Percentiles rank a stretch among this genome's conserved stretches.
Evolutionary conservation across 2,888 invertebrate genomes (phyloP).

Genomic region (Drosophila gaucha): DNA sequence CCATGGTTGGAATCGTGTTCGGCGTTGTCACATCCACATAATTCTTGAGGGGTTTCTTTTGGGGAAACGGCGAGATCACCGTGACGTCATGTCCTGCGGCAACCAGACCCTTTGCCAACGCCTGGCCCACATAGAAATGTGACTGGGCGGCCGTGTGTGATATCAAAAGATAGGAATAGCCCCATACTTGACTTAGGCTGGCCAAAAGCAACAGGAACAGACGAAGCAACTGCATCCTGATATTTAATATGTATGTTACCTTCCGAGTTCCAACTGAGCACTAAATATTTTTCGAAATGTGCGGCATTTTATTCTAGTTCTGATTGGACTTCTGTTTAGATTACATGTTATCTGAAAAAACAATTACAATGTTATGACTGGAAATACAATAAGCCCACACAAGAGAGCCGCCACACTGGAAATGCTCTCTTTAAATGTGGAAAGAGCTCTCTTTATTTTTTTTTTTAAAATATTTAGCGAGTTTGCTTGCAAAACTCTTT

Average conservation of each 20-base stretch:
- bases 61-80: slow-evolving; percentile 78
- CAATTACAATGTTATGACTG: neutral
- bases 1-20: slow-evolving; percentile 41
- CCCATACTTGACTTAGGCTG: slow-evolving; percentile 30
- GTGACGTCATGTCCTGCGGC: slow-evolving; percentile 83
- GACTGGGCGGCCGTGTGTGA: slow-evolving; percentile 64
- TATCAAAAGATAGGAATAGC: slow-evolving; percentile 68
- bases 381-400: neutral
- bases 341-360: neutral
- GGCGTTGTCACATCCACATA: slow-evolving; percentile 65
- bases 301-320: neutral
- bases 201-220: slow-evolving; percentile 14
- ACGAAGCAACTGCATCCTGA: slow-evolving; percentile 9
- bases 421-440: neutral
- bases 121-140: slow-evolving; percentile 73
- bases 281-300: neutral
- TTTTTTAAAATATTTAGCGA: neutral
- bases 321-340: neutral
- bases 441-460: neutral
- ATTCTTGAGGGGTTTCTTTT: slow-evolving; percentile 68
- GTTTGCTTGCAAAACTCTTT: neutral
- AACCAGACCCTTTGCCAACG: slow-evolving; percentile 79
- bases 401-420: neutral
- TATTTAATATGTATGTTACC: neutral
- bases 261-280: neutral